Base-by-base conservation (phyloP, 2,888 invertebrate genomes). In the Scaeva pyrastri region DNA sequence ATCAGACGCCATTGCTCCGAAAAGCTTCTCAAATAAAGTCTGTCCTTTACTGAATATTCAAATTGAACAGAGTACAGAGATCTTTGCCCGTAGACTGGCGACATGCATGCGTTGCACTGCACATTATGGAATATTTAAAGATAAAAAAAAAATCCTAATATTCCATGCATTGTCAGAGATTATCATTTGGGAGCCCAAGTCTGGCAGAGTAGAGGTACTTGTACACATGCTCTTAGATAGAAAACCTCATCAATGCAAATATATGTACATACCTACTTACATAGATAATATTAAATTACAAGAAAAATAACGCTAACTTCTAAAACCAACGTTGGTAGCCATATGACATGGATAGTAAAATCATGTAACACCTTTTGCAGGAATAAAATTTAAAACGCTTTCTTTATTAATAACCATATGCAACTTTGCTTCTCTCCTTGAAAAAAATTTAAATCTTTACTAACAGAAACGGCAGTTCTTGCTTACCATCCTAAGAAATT, bases 281-380 rank as follows among this genome's bases (percentile, higher is more conserved):
- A n/a, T n/a, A n/a, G n/a, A n/a, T n/a, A n/a, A n/a, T 84, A 84
- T 84, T 84, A 71, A 71, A 71, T 84, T 84, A 84, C 84, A 80
- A 39, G 71, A 39, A 43, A 68, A 74, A 78, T 45, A 23, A 41
- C 72, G 52, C 23, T 2, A 52, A 23, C 23, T 14, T 7, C 52
- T 43, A 66, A 39, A 56, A 55, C 58, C 66, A 77, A 70, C 75
- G 48, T 74, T 73, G 79, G 64, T 74, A 80, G 56, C 80, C 80
- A 80, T 85, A 76, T 85, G 84, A 66, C 66, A 71, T 62, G 83
- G 73, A 83, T 74, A 74, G 74, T 74, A 45, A 79, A 83, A 52
- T 52, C 79, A 70, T 79, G 79, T 83, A 83, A 83, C 83, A 83
- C 83, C 83, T 83, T 83, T 64, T 48, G 74, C 68, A 79, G 62